Percentiles rank a stretch among this genome's conserved stretches.
These are phyloP conservation scores for Semicossyphus pulcher DNA, from an alignment of 2,113 vertebrate genomes.

Conservation along the genomic window DNA sequence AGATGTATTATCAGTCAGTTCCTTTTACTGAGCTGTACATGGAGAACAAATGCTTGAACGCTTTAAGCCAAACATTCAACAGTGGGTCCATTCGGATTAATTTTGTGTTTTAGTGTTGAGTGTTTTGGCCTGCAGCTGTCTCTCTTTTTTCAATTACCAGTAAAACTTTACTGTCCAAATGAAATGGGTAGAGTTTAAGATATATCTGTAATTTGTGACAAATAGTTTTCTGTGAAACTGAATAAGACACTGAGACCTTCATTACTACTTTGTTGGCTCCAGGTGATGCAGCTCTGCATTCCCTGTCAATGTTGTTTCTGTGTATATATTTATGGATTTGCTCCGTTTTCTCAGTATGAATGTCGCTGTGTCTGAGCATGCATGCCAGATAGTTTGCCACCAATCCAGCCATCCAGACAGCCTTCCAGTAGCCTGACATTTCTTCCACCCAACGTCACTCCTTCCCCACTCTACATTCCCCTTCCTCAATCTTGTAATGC, in stretches of 20 bases:
- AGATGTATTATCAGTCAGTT: conserved; percentile 6
- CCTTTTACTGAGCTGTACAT: neutral
- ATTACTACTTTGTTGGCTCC: neutral
- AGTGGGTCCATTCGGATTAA: neutral
- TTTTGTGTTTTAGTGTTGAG: neutral
- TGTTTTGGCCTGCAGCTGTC: neutral
- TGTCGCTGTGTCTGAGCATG: conserved; percentile 21
- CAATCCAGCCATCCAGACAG: conserved; percentile 25
- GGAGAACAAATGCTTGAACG: neutral
- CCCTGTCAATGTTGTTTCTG: neutral
- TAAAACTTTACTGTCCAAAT: neutral
- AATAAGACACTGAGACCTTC: neutral
- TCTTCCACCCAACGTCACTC: conserved; percentile 37
- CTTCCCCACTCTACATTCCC: conserved; percentile 24
- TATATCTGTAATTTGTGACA: neutral
- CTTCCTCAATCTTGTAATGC: conserved; percentile 42
- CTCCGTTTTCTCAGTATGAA: neutral
- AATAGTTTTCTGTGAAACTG: neutral
- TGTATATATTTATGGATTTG: neutral
- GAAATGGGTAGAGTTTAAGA: neutral
- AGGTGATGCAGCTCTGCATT: neutral
- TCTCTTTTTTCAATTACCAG: neutral
- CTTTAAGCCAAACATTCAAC: neutral
- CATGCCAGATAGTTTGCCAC: conserved; percentile 13
- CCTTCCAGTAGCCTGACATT: conserved; percentile 64